Percentiles rank a stretch among this genome's conserved stretches.
These are phyloP conservation scores for Thamnophis sirtalis DNA, from an alignment of 2,113 vertebrate genomes.

Conservation along the genomic window DNA sequence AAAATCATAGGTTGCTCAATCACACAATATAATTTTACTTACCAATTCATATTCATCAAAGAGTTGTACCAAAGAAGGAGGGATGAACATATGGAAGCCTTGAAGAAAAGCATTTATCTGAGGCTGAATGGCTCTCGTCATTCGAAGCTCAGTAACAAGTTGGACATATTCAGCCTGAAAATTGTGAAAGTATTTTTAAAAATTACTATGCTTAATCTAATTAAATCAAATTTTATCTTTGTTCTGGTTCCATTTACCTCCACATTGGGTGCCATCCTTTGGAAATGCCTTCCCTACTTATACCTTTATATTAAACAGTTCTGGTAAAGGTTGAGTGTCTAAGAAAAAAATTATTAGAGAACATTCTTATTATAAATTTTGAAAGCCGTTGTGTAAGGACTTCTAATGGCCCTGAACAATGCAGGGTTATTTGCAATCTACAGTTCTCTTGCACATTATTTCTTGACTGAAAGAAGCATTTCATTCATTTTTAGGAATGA, in stretches of 20 bases:
- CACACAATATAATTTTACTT: slow-evolving; percentile 56
- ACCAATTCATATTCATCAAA: slow-evolving; percentile 99
- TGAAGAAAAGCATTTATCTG: slow-evolving; percentile 97
- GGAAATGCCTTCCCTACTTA: background rate
- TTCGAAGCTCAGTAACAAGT: slow-evolving; percentile 95
- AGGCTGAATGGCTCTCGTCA: slow-evolving; percentile 98
- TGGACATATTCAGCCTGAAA: slow-evolving; percentile 95
- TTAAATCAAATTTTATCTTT: background rate
- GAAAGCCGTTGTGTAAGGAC: background rate
- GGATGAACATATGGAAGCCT: slow-evolving; percentile 98
- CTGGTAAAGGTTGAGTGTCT: background rate
- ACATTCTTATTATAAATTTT: background rate
- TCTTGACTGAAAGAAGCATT: background rate
- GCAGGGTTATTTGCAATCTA: background rate
- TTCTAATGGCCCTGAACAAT: background rate
- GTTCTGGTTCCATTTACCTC: background rate
- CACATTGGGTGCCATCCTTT: background rate
- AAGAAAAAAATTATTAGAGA: background rate
- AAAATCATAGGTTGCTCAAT: background rate
- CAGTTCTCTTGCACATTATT: background rate
- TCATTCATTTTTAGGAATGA: background rate
- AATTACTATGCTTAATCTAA: background rate
- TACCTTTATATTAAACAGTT: background rate
- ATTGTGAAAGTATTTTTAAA: background rate
- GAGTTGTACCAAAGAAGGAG: slow-evolving; percentile 91